Conservation (phyloP, 1,140 invertebrate species). For the Cydia splendana region DNA sequence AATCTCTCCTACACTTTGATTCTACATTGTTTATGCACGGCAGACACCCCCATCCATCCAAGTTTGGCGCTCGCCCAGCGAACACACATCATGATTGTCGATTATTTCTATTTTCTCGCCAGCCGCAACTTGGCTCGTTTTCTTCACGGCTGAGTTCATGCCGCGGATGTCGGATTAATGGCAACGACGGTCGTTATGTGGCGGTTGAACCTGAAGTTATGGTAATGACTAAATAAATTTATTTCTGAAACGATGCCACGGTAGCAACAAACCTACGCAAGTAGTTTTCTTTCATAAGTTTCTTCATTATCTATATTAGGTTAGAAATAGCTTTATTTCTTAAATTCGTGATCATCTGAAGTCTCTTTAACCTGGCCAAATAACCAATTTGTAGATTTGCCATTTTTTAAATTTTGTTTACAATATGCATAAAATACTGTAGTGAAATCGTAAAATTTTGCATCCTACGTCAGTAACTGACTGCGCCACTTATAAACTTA, state of each 20-base stretch:
- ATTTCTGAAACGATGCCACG: not conserved
- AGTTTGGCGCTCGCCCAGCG: slow-evolving; percentile 22
- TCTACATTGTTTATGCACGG: slow-evolving; percentile 6
- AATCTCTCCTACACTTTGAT: not conserved
- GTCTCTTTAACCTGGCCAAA: no score
- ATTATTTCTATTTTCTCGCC: slow-evolving; percentile 24
- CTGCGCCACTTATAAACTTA: no score
- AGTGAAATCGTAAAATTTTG: no score
- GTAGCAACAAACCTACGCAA: not conserved
- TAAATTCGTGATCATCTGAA: no score
- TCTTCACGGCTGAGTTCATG: slow-evolving; percentile 7
- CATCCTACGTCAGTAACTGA: no score
- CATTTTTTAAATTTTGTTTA: no score
- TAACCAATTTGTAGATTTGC: no score
- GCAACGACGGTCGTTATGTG: not conserved
- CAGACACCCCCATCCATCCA: not conserved
- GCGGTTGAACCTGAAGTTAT: not conserved
- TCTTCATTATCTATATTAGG: no score
- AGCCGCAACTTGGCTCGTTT: slow-evolving; percentile 15
- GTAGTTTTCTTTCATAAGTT: no score
- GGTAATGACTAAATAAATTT: not conserved
- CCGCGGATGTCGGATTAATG: slow-evolving; percentile 6
- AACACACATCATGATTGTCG: slow-evolving; percentile 20
- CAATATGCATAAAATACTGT: no score
- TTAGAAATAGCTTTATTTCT: no score